These are phyloP conservation scores for Orthonevra nobilis DNA, from an alignment of 2,888 invertebrate species.

Conservation along the genomic window DNA sequence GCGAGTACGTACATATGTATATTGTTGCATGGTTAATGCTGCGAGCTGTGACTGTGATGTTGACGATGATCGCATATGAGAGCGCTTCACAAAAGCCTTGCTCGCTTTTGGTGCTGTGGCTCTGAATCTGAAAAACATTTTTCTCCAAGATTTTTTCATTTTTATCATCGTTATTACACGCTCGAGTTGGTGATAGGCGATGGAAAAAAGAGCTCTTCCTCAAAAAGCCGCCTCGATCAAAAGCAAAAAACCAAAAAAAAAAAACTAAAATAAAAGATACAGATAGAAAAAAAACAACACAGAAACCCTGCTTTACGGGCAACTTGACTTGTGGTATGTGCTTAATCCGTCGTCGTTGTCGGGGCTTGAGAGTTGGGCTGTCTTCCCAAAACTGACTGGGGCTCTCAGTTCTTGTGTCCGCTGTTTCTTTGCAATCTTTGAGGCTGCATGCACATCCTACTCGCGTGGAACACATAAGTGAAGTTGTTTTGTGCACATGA, in stretches of 20 bases:
- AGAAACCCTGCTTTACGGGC: constrained; percentile 50
- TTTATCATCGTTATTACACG: constrained; percentile 66
- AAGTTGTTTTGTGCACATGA: constrained; percentile 54
- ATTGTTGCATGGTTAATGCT: constrained; percentile 40
- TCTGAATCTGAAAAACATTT: constrained; percentile 64
- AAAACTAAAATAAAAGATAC: neutral
- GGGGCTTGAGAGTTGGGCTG: constrained; percentile 57
- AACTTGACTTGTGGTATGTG: constrained; percentile 69
- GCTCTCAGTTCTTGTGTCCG: constrained; percentile 24
- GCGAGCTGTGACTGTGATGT: constrained; percentile 66
- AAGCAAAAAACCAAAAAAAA: constrained; percentile 31
- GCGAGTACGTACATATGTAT: constrained; percentile 7
- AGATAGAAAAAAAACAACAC: neutral
- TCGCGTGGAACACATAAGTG: constrained; percentile 46
- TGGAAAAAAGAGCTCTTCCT: constrained; percentile 59
- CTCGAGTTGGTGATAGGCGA: constrained; percentile 44
- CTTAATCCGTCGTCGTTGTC: constrained; percentile 56
- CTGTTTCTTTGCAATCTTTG: constrained; percentile 12
- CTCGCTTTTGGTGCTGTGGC: constrained; percentile 24
- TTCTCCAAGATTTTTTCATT: constrained; percentile 52
- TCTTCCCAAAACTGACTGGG: constrained; percentile 52
- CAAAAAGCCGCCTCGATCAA: constrained; percentile 67
- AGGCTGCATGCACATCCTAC: constrained; percentile 30
- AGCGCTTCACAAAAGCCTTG: constrained; percentile 52
- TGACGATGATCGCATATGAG: constrained; percentile 70